Evolutionary conservation across 2,888 invertebrate genomes (phyloP), one percentile per base, ranked within the genome.

Genomic region (Galeopsomyia nigrocyanea): DNA sequence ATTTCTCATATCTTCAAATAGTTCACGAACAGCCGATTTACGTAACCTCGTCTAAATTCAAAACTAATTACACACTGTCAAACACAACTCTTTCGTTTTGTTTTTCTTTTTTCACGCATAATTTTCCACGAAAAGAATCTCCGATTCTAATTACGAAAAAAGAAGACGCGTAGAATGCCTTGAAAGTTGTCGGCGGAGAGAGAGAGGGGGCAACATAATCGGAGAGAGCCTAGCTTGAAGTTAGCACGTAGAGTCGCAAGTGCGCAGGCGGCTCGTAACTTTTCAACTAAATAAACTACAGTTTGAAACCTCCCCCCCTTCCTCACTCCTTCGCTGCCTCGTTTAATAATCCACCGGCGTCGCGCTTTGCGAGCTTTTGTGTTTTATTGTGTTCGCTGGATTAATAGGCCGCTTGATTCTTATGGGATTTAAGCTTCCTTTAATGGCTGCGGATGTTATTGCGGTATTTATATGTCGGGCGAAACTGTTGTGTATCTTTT

Each of bases 241-340:
- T 70, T 63, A 19, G 22, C 70, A 64, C 64, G 70, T 70, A 68
- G 76, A 74, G 77, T 73, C 76, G 50, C 78, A 79, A 77, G 76
- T 77, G 78, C 74, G 73, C 61, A 61, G 70, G 69, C 66, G 72
- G 66, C 71, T 66, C 71, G 71, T 71, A 83, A 82, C 78, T 81
- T 81, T 75, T 77, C 78, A 77, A 79, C 77, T 79, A 80, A 82
- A 83, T 82, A 82, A 82, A 82, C 79, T 78, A 77, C 77, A 78
- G 77, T 79, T 80, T 79, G 79, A 80, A 79, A 79, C 77, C 74
- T 78, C 70, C 69, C 72, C 75, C 68, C 65, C 76, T 68, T 68
- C 71, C 65, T 68, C 70, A 69, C 71, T 76, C 68, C 64, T 76
- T 70, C 69, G 72, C 65, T 68, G 64, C 39, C 39, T 39, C 39